Percentiles rank a stretch among this genome's conserved stretches.
Conservation (phyloP, 35 echinoderm and acorn worm species). For the Stichopus chloronotus region DNA sequence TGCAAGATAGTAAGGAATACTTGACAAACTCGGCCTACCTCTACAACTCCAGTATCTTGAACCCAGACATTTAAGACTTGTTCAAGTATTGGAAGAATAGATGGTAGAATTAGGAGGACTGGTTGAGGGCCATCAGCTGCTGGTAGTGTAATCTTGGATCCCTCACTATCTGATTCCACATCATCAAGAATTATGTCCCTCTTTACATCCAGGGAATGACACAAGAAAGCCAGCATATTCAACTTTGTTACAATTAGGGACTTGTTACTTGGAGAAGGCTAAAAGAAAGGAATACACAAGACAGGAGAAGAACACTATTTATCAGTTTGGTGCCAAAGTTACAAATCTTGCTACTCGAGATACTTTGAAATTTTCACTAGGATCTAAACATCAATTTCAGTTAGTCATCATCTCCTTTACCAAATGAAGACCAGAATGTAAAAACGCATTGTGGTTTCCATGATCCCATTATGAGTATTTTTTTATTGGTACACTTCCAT, state of each 20-base stretch:
- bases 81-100: constrained; percentile 85
- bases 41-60: constrained; percentile 55
- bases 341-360: too few relatives aligned
- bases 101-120: constrained; percentile 80
- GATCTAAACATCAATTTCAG: too few relatives aligned
- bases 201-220: constrained; percentile 84
- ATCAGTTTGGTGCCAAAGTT: neutral
- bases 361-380: too few relatives aligned
- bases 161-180: constrained; percentile 46
- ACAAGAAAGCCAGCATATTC: constrained; percentile 93
- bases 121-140: constrained; percentile 81
- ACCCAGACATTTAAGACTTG: constrained; percentile 89
- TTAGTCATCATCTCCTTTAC: neutral
- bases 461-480: neutral
- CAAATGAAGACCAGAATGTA: neutral
- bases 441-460: neutral
- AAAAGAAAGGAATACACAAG: neutral
- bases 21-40: too few relatives aligned
- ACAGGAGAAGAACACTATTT: neutral
- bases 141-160: constrained; percentile 40
- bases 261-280: constrained; percentile 87
- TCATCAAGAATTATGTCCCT: constrained; percentile 68
- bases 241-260: constrained; percentile 82
- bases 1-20: too few relatives aligned
- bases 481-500: neutral